Percentiles rank a stretch among this genome's conserved stretches.
phyloP scores from a whole-genome alignment of 2,113 vertebrate genomes.

The Heptranchias perlo region DNA sequence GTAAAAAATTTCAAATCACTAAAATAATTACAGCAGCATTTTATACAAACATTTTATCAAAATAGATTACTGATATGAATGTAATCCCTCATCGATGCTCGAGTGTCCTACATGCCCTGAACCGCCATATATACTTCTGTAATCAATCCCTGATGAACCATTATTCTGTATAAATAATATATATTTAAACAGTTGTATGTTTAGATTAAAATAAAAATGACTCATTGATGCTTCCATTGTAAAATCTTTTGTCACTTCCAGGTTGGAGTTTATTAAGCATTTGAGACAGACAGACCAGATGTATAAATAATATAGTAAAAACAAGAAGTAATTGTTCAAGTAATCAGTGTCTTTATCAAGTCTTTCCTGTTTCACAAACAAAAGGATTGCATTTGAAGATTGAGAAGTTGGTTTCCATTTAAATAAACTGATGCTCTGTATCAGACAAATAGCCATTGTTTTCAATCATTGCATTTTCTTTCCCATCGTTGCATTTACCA shows the following conservation, averaged over 20 bases:
- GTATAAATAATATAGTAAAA: slow-evolving; percentile 21
- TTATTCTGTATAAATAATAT: not conserved
- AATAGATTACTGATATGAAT: not conserved
- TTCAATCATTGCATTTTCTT: not conserved
- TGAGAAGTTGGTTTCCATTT: not conserved
- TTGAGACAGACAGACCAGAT: not conserved
- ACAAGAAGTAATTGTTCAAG: slow-evolving; percentile 38
- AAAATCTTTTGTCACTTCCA: slow-evolving; percentile 26
- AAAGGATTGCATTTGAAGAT: not conserved
- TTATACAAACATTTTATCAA: too few species aligned
- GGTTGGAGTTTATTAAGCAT: not conserved
- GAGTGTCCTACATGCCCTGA: not conserved
- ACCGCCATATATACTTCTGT: not conserved
- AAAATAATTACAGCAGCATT: not conserved
- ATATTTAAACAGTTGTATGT: not conserved
- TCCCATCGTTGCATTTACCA: not conserved
- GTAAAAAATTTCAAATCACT: not conserved
- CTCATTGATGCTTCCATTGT: not conserved
- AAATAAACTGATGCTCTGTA: not conserved
- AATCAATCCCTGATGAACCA: not conserved
- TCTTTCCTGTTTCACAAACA: not conserved
- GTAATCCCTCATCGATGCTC: not conserved
- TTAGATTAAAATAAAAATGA: not conserved
- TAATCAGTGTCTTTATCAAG: slow-evolving; percentile 38
- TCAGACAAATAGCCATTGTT: not conserved